Percentiles rank a stretch among this genome's conserved stretches.
These are phyloP conservation scores for Acronicta psi DNA, from an alignment of 2,888 invertebrate genomes.

Conservation along the genomic window DNA sequence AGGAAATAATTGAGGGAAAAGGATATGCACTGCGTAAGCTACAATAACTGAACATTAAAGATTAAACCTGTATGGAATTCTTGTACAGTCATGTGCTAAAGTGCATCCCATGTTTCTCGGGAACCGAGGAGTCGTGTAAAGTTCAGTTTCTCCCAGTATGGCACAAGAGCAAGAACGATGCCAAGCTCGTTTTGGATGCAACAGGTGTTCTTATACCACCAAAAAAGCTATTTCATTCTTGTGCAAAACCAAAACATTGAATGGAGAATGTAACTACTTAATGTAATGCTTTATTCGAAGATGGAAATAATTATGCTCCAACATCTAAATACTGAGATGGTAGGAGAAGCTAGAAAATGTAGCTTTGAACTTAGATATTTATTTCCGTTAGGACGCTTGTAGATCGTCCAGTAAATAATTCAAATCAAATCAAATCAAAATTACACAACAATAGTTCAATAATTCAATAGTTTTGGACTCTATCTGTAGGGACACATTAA, in stretches of 20 bases:
- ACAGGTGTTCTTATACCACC: slow-evolving; percentile 41
- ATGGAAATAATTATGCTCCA: not conserved
- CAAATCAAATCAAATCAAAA: too few species aligned
- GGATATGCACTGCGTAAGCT: slow-evolving; percentile 40
- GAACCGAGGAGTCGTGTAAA: slow-evolving; percentile 32
- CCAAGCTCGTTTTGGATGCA: slow-evolving; percentile 35
- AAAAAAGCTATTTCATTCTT: slow-evolving; percentile 37
- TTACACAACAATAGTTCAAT: too few species aligned
- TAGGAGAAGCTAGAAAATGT: too few species aligned
- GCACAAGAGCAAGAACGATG: slow-evolving; percentile 35
- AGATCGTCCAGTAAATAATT: not conserved
- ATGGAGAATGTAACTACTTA: slow-evolving; percentile 12
- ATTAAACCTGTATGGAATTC: slow-evolving; percentile 23
- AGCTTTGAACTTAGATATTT: too few species aligned
- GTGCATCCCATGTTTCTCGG: slow-evolving; percentile 34
- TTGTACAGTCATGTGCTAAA: slow-evolving; percentile 29
- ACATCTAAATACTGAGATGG: too few species aligned
- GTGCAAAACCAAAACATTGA: slow-evolving; percentile 14
- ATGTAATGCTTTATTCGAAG: not conserved
- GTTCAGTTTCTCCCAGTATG: slow-evolving; percentile 38
- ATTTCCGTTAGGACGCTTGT: not conserved
- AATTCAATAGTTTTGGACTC: too few species aligned
- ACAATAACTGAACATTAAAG: slow-evolving; percentile 25
- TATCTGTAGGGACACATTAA: too few species aligned
- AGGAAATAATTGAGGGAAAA: slow-evolving; percentile 44